phyloP scores from a whole-genome alignment of 1,140 invertebrate genomes.

The Drosophila repleta region DNA sequence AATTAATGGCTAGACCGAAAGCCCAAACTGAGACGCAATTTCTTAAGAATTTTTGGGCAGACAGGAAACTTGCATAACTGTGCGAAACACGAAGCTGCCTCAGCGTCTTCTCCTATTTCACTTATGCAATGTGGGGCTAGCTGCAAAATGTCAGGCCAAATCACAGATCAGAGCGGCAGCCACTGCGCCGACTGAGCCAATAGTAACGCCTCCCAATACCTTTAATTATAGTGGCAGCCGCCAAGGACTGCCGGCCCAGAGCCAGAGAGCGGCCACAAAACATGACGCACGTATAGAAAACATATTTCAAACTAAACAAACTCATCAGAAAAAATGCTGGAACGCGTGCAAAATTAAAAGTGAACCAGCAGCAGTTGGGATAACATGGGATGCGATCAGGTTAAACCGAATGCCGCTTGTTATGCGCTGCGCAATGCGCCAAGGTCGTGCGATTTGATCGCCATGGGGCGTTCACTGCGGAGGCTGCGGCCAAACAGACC shows the following conservation, averaged over 20 bases:
- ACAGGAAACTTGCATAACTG: slow-evolving; percentile 56
- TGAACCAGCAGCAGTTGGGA: too few species aligned
- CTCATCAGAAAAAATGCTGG: slow-evolving; percentile 68
- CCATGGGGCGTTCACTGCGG: slow-evolving; percentile 48
- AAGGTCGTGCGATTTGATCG: slow-evolving; percentile 62
- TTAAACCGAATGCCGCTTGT: slow-evolving; percentile 43
- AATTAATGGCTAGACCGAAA: slow-evolving; percentile 41
- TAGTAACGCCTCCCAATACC: slow-evolving; percentile 81
- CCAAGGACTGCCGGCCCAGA: slow-evolving; percentile 50
- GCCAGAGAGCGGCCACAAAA: slow-evolving; percentile 39
- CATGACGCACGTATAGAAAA: slow-evolving; percentile 82
- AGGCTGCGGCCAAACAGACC: slow-evolving; percentile 7
- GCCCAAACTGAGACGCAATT: slow-evolving; percentile 40
- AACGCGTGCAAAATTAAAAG: slow-evolving; percentile 81
- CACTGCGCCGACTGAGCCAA: slow-evolving; percentile 57
- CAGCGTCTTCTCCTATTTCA: not conserved
- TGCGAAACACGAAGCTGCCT: slow-evolving; percentile 22
- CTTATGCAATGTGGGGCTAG: slow-evolving; percentile 39
- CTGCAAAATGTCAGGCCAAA: slow-evolving; percentile 38
- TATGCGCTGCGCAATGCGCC: slow-evolving; percentile 40
- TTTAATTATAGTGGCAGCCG: slow-evolving; percentile 75
- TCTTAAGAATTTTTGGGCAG: slow-evolving; percentile 47
- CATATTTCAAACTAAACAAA: slow-evolving; percentile 83
- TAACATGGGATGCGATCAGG: slow-evolving; percentile 37
- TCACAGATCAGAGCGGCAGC: slow-evolving; percentile 21